Conservation (phyloP, 2,888 invertebrate genomes). For the Orchestes rusci region DNA sequence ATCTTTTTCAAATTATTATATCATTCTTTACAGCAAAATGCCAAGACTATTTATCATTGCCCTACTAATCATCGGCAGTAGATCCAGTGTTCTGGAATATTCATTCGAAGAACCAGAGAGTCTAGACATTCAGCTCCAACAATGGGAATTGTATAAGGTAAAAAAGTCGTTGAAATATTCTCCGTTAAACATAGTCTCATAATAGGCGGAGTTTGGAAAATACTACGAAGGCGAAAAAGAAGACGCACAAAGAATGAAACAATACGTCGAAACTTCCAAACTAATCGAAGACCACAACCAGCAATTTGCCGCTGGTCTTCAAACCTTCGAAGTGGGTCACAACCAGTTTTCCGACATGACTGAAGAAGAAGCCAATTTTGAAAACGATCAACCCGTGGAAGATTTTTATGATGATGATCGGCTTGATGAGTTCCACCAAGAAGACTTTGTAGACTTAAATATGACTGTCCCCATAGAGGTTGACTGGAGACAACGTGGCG, state of each 20-base stretch:
- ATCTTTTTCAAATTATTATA: too few relatives aligned
- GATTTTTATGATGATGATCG: neutral
- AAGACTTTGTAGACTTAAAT: too few relatives aligned
- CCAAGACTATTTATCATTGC: too few relatives aligned
- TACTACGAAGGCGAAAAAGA: conserved; percentile 1
- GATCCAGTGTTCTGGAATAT: too few relatives aligned
- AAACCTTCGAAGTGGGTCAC: conserved; percentile 6
- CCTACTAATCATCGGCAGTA: too few relatives aligned
- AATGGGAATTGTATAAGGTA: too few relatives aligned
- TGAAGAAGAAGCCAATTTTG: neutral
- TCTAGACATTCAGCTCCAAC: too few relatives aligned
- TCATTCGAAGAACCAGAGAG: too few relatives aligned
- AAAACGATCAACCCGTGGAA: neutral
- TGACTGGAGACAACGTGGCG: conserved; percentile 2
- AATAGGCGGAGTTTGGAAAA: neutral
- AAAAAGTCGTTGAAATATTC: too few relatives aligned
- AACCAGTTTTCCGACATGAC: conserved; percentile 9
- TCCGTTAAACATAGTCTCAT: too few relatives aligned
- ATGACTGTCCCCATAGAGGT: neutral
- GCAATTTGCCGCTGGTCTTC: neutral
- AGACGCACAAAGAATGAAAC: neutral
- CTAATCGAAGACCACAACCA: conserved; percentile 8
- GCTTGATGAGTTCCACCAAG: too few relatives aligned
- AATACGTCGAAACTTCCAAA: conserved; percentile 3
- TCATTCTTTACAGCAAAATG: too few relatives aligned